Base-by-base conservation (phyloP, 2,797 vertebrate species). In the Diplodus sargus region DNA sequence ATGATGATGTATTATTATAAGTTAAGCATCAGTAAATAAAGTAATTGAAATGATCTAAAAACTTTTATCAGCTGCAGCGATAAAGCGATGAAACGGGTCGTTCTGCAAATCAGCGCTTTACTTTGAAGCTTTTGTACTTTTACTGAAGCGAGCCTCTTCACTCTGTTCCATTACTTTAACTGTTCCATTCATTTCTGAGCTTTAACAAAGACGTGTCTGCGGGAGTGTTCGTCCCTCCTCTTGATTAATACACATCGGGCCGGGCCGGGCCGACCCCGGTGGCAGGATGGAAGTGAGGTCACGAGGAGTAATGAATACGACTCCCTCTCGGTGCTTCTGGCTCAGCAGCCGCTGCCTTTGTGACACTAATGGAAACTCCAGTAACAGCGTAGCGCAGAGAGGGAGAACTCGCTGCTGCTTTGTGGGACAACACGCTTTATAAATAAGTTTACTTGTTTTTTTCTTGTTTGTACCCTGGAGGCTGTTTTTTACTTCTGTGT, bases 281-380 rank as follows among this genome's bases (percentile, higher is more conserved):
- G 64, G 75, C 83, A 30, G 42, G 57, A 48, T 0, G 60, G 78
- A 81, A 81, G 76, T 51, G 87, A 88, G 83, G 84, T 90, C 85
- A 89, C 71, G 15, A 12, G 0, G 49, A n/a, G 70, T 78, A 80
- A 84, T 81, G 81, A 85, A 81, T 81, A 74, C 18, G 18, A 2
- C 8, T 22, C 48, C 18, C n/a, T 23, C 52, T 0, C 42, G 23
- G 56, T 48, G 63, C 68, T 77, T n/a, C 53, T 59, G 74, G 70
- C 52, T 0, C 16, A 0, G 16, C 49, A 42, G 58, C 0, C 16
- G 14, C 75, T 56, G 59, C 62, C 43, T 78, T 48, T 76, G 54
- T 65, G n/a, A 28, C 1, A 4, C 64, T 22, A 39, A 57, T 17
- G 16, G 54, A n/a, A 34, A 64, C 61, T 74, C 25, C 43, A 39